Conservation (phyloP, 1,140 invertebrate species). For the Drosophila pseudoananassae region DNA sequence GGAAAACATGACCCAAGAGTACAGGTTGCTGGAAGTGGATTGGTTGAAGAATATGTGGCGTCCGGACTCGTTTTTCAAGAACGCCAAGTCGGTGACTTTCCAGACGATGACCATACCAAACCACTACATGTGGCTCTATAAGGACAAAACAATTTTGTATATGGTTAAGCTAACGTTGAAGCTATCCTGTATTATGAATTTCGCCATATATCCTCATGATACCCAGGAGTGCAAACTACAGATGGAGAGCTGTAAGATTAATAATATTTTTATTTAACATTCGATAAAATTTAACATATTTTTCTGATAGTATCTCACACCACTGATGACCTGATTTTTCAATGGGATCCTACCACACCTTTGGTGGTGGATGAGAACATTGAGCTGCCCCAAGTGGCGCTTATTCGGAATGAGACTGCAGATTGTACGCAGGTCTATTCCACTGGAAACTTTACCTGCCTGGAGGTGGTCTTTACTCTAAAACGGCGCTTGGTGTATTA, state of each 20-base stretch:
- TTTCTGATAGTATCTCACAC: constrained; percentile 91
- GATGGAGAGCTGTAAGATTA: constrained; percentile 94
- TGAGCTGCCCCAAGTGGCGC: constrained; percentile 92
- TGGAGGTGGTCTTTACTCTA: constrained; percentile 93
- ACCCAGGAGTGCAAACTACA: constrained; percentile 95
- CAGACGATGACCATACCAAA: constrained; percentile 97
- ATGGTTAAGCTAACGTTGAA: constrained; percentile 94
- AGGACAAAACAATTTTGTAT: constrained; percentile 94
- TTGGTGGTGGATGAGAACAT: constrained; percentile 96
- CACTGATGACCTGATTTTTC: constrained; percentile 95
- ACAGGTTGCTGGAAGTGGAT: constrained; percentile 93
- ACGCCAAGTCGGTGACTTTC: constrained; percentile 95
- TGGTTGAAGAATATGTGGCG: constrained; percentile 96
- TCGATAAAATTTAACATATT: constrained; percentile 51
- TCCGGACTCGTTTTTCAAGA: constrained; percentile 95
- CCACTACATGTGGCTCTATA: constrained; percentile 95
- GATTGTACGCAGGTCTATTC: constrained; percentile 92
- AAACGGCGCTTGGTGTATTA: constrained; percentile 94
- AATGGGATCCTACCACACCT: constrained; percentile 94
- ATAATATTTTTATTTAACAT: background rate
- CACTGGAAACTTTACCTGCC: constrained; percentile 93
- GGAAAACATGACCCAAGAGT: constrained; percentile 96
- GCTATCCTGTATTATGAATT: constrained; percentile 96
- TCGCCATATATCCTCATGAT: constrained; percentile 95
- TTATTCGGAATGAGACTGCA: constrained; percentile 93